Percentiles rank a stretch among this genome's conserved stretches.
Evolutionary conservation across 2,113 vertebrate genomes (phyloP).

Genomic region (Passer domesticus): DNA sequence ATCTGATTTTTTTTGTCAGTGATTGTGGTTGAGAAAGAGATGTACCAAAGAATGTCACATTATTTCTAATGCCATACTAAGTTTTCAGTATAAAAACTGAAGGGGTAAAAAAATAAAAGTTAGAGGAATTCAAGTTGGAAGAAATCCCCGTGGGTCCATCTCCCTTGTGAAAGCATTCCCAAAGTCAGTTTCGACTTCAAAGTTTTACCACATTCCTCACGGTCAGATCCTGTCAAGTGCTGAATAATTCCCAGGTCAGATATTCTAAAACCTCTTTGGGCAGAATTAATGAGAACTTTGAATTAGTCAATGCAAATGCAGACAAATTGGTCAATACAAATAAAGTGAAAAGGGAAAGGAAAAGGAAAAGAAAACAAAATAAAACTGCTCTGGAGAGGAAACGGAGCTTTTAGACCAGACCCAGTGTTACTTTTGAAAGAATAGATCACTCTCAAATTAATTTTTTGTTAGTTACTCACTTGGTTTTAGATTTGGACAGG

Average conservation of each 20-base stretch:
- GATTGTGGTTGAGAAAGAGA: not conserved
- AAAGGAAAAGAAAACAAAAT: not conserved
- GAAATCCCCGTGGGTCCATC: not conserved
- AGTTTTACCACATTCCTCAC: not conserved
- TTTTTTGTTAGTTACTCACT: not conserved
- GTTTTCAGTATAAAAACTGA: not conserved
- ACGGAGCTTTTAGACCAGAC: not conserved
- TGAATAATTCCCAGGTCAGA: not conserved
- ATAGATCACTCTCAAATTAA: not conserved
- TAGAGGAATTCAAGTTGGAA: not conserved
- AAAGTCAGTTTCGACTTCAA: not conserved
- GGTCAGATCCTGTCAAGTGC: not conserved
- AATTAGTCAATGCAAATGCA: not conserved
- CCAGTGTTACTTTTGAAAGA: not conserved
- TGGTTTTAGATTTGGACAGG: not conserved
- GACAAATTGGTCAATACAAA: not conserved
- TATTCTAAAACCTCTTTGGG: not conserved
- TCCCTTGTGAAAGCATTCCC: not conserved
- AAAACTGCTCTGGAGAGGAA: not conserved
- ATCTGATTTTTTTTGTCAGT: not conserved
- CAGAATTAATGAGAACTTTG: not conserved
- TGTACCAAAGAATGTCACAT: not conserved
- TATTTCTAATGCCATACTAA: not conserved
- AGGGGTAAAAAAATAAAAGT: not conserved
- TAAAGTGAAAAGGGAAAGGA: not conserved